Percentiles rank a stretch among this genome's conserved stretches.
These are phyloP conservation scores for Lagorchestes hirsutus DNA, from an alignment of 2,797 vertebrate genomes.

Conservation along the genomic window DNA sequence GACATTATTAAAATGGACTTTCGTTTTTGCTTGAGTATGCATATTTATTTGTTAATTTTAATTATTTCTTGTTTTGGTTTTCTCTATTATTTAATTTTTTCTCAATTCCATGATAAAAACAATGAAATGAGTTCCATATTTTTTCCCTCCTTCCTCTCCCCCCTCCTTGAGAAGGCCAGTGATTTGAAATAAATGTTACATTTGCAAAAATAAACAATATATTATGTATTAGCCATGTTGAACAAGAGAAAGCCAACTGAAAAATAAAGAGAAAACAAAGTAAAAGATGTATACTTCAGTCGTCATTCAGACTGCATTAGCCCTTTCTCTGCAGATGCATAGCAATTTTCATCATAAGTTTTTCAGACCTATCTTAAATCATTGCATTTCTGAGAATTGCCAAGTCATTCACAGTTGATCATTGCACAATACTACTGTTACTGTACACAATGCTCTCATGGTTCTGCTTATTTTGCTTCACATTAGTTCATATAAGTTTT, in stretches of 20 bases:
- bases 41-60: not conserved
- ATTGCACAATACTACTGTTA: too few species aligned
- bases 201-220: not conserved
- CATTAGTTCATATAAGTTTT: too few species aligned
- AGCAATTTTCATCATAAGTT: not conserved
- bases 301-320: not conserved
- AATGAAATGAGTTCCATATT: not conserved
- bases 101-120: not conserved
- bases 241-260: not conserved
- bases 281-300: too few species aligned
- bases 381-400: too few species aligned
- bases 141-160: not conserved
- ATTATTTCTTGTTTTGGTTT: not conserved
- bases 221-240: not conserved
- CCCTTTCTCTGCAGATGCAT: not conserved
- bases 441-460: too few species aligned
- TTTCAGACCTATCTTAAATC: too few species aligned
- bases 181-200: not conserved
- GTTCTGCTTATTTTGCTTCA: too few species aligned
- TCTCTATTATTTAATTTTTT: not conserved
- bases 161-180: not conserved
- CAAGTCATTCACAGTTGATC: too few species aligned
- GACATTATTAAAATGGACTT: not conserved
- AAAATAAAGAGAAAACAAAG: not conserved
- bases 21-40: too few species aligned